Base-by-base conservation (phyloP, 1,140 invertebrate species). In the Musca domestica region DNA sequence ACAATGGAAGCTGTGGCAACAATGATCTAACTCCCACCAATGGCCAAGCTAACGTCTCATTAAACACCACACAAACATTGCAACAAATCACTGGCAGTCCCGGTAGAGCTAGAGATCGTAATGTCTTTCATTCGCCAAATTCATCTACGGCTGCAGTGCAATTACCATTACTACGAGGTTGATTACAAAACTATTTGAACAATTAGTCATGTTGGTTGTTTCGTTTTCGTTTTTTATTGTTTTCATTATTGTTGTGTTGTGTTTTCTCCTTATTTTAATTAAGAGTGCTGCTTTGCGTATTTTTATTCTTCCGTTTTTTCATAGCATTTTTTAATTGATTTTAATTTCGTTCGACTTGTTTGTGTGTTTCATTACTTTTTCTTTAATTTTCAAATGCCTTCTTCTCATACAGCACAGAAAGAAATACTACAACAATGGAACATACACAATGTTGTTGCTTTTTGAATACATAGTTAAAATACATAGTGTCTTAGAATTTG, bases 51-150 rank as follows among this genome's bases (percentile, higher is more conserved):
- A 54, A 51, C 70, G 65, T 14, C 48, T 47, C 41, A 65, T 48
- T 14, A 15, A 65, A 19, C 19, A 19, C 73, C 66, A 70, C 74
- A 47, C 76, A 81, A 70, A 77, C 78, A 69, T 70, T 81, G 54
- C 78, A 81, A 67, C 78, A 81, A 74, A 72, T 81, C 68, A 78
- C 76, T 58, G 76, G 77, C 46, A 82, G 80, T 76, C 80, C 80
- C 67, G 78, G 78, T 73, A 72, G 80, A 25, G 80, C 78, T 30
- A 73, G 80, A 66, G 80, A 82, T 73, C 73, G 80, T 65, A 82
- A 82, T 75, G 70, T 82, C n/a, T 82, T 78, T 71, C 74, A 81
- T 70, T 34, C 69, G 54, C 72, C 74, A 64, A 71, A 80, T 64
- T 15, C 67, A 27, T 74, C 72, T 52, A 69, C 74, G 71, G 73